These are phyloP conservation scores for Sarcophaga variegata DNA, from an alignment of 2,888 invertebrate genomes.

Conservation along the genomic window DNA sequence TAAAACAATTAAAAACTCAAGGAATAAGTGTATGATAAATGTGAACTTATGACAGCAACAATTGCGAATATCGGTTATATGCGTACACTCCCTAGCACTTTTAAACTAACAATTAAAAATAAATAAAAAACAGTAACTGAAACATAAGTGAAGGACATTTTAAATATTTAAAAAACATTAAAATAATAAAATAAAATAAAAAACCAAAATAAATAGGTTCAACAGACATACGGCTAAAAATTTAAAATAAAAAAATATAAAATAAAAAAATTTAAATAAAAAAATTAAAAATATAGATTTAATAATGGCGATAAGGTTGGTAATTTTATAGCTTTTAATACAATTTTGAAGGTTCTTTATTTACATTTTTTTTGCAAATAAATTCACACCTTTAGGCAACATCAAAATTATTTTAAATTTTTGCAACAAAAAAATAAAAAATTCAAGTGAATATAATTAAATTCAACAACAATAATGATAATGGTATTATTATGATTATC, in stretches of 20 bases:
- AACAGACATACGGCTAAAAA: not conserved
- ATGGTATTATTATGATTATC: slow-evolving; percentile 48
- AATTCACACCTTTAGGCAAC: slow-evolving; percentile 25
- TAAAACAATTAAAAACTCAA: slow-evolving; percentile 14
- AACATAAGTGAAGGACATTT: not conserved
- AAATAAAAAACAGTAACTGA: not conserved
- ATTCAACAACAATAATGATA: slow-evolving; percentile 35
- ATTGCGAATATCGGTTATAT: slow-evolving; percentile 31
- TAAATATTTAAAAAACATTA: not conserved
- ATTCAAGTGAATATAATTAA: not conserved
- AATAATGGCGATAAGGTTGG: slow-evolving; percentile 18
- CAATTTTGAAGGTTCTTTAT: slow-evolving; percentile 61
- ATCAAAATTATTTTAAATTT: too few species aligned
- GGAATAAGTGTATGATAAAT: slow-evolving; percentile 13
- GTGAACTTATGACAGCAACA: slow-evolving; percentile 21
- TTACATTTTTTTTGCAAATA: slow-evolving; percentile 43
- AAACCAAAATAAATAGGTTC: not conserved
- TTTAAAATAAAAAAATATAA: not conserved
- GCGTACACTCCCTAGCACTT: slow-evolving; percentile 4
- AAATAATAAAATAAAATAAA: not conserved
- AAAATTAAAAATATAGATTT: slow-evolving; percentile 6
- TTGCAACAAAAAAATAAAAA: too few species aligned
- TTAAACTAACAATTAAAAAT: not conserved
- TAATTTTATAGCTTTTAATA: slow-evolving; percentile 55
- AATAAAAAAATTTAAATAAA: too few species aligned